A percentile compares a stretch with the other conserved stretches of the same genome.
Evolutionary conservation across 2,888 invertebrate species (phyloP).

Genomic region (Drosophila putrida): DNA sequence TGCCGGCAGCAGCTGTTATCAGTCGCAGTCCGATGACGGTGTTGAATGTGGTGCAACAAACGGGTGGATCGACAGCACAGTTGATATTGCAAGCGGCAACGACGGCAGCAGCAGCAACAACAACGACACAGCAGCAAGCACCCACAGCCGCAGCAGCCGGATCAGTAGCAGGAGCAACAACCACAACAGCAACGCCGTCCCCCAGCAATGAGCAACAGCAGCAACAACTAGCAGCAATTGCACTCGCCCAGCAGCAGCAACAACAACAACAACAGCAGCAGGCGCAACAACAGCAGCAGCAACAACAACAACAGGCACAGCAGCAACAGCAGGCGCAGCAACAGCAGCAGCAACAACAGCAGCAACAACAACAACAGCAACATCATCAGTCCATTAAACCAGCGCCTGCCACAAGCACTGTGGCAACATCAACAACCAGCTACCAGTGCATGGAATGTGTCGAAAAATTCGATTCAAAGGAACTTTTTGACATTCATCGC

Average conservation of each 20-base stretch:
- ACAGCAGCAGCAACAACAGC: slow-evolving; percentile 36
- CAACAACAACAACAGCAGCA: slow-evolving; percentile 40
- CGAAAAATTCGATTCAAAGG: slow-evolving; percentile 84
- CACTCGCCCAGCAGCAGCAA: slow-evolving; percentile 45
- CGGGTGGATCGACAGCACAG: slow-evolving; percentile 74
- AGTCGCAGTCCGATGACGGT: slow-evolving; percentile 82
- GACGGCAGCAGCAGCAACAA: slow-evolving; percentile 36
- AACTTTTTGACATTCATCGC: slow-evolving; percentile 84
- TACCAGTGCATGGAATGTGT: slow-evolving; percentile 84
- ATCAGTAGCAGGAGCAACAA: slow-evolving; percentile 19
- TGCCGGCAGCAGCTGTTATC: slow-evolving; percentile 82
- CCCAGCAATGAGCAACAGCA: slow-evolving; percentile 51
- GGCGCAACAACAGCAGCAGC: slow-evolving; percentile 31
- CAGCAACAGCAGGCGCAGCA: slow-evolving; percentile 30
- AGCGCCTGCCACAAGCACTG: slow-evolving; percentile 30
- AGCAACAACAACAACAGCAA: slow-evolving; percentile 38
- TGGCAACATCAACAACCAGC: slow-evolving; percentile 60
- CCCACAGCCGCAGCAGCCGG: slow-evolving; percentile 17
- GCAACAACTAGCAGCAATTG: slow-evolving; percentile 48
- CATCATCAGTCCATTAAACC: slow-evolving; percentile 44
- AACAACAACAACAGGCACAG: slow-evolving; percentile 29
- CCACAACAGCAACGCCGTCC: slow-evolving; percentile 31
- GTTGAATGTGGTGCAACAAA: slow-evolving; percentile 80
- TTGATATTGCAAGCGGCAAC: slow-evolving; percentile 73
- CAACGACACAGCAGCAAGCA: slow-evolving; percentile 21